Conservation (phyloP, 2,888 invertebrate species). For the Rapana venosa region DNA sequence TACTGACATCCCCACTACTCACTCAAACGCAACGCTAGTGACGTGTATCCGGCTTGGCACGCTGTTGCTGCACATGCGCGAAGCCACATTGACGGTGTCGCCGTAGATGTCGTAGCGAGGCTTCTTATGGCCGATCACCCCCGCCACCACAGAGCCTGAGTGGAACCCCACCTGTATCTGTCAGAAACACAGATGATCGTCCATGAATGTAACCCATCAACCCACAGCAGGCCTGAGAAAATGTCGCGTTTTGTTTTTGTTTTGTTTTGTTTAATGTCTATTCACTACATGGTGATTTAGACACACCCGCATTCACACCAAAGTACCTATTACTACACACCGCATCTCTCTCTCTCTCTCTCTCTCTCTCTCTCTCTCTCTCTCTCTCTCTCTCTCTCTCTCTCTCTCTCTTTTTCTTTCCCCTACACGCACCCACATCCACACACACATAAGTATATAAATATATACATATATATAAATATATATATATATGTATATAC, state of each 20-base stretch:
- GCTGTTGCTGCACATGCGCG: slow-evolving; percentile 6
- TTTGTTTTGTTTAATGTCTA: too few relatives aligned
- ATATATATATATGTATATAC: too few relatives aligned
- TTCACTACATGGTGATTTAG: too few relatives aligned
- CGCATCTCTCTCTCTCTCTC: background rate
- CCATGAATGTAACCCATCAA: too few relatives aligned
- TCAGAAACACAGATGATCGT: background rate
- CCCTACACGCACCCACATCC: too few relatives aligned
- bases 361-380: background rate
- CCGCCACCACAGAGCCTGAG: slow-evolving; percentile 12
- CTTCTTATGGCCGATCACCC: slow-evolving; percentile 11
- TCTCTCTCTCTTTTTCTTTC: too few relatives aligned
- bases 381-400: background rate
- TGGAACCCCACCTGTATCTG: slow-evolving; percentile 11
- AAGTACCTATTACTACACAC: too few relatives aligned
- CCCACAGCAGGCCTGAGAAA: too few relatives aligned
- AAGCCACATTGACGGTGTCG: slow-evolving; percentile 8
- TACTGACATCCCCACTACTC: background rate
- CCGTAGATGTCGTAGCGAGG: slow-evolving; percentile 27
- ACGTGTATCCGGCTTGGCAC: slow-evolving; percentile 26
- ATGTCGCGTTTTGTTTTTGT: too few relatives aligned
- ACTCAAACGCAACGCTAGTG: background rate
- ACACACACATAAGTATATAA: too few relatives aligned
- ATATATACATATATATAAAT: too few relatives aligned
- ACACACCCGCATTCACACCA: too few relatives aligned